Base-by-base conservation (phyloP, 2,797 vertebrate genomes). In the Telmatherina bonti region DNA sequence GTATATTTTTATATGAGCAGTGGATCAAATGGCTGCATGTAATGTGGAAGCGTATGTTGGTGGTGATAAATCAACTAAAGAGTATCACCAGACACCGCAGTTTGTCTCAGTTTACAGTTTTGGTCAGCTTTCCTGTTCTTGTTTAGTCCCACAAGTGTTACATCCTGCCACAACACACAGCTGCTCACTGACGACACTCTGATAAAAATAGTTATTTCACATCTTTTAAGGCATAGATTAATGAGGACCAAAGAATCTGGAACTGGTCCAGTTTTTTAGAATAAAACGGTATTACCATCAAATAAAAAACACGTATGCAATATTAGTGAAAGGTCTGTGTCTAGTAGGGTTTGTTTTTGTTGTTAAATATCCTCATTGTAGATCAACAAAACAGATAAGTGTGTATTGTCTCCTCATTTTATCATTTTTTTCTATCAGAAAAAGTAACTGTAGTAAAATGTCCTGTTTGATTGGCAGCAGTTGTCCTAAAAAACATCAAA, bases 161-260 rank as follows among this genome's bases (percentile, higher is more conserved):
- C 64, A 66, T 71, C 58, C 43, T 31, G 55, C 30, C 18, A 47
- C 61, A 64, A 4, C 18, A 55, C 47, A 9, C 47, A 2, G 58
- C n/a, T 38, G 41, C 45, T 49, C 58, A 62, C 41, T 51, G 33
- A 62, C 52, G 60, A 29, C 5, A 15, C 2, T 58, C 11, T 36
- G 33, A 75, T 57, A 70, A 57, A 45, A 8, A 8, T 15, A 29
- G 16, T 7, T 10, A n/a, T 29, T 45, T 20, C 41, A 45, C 15
- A 16, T 18, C 26, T 53, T 29, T 29, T 16, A 52, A 26, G 24
- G 49, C 24, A 4, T 52, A 22, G n/a, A 51, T 51, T 24, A 24
- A 51, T 51, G 47, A 13, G 3, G 22, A 51, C 22, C 22, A 49
- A 24, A 24, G 47, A 24, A 10, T 49, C 22, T 24, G 22, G 47